Evolutionary conservation across 2,113 vertebrate genomes (phyloP).

Genomic region (Chunga burmeisteri): DNA sequence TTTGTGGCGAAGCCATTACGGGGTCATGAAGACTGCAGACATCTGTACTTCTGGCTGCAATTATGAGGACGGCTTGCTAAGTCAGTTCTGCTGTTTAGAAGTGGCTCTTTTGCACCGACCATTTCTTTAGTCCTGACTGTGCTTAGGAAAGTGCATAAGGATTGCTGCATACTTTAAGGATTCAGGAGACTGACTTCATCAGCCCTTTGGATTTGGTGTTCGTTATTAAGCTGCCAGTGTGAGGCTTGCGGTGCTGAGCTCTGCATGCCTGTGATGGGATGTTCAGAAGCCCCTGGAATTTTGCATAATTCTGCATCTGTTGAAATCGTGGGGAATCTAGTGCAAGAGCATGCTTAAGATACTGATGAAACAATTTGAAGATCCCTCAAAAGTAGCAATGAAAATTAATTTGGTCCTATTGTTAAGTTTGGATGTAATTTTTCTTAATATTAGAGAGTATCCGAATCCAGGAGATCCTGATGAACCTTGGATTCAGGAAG

Average conservation of each 20-base stretch:
- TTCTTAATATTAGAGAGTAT: not conserved
- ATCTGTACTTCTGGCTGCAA: constrained; percentile 16
- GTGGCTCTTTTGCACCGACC: not conserved
- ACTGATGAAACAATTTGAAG: not conserved
- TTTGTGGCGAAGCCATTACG: not conserved
- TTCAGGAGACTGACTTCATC: not conserved
- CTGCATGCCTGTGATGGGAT: accelerated
- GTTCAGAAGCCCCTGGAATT: not conserved
- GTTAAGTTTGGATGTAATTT: not conserved
- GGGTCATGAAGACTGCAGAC: not conserved
- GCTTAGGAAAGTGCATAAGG: not conserved
- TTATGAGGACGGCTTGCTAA: not conserved
- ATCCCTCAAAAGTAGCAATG: not conserved
- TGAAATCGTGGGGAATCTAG: not conserved
- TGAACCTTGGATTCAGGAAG: not conserved
- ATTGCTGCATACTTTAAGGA: not conserved
- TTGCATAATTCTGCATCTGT: not conserved
- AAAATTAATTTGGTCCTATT: not conserved
- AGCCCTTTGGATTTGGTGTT: not conserved
- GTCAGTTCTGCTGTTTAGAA: constrained; percentile 4
- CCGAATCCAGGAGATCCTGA: not conserved
- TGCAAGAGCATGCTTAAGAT: not conserved
- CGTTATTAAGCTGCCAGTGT: not conserved
- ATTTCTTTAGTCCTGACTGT: not conserved
- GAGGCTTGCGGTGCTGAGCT: not conserved